phyloP scores from a whole-genome alignment of 23 tunicate species.

The Trididemnum miniatum region DNA sequence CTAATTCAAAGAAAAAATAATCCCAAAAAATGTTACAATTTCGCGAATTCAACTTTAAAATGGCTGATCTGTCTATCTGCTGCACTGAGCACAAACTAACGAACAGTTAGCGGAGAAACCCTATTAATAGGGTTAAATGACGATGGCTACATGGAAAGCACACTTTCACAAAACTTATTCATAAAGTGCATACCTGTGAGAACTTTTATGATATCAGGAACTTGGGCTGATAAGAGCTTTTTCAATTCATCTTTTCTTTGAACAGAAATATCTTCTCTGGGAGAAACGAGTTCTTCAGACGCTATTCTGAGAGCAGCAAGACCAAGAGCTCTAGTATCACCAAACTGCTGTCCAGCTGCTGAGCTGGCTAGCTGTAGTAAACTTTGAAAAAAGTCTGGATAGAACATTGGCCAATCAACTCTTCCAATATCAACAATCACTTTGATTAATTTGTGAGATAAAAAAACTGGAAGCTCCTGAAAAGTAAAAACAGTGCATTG shows the following conservation, averaged over 20 bases:
- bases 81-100: too few relatives aligned
- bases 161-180: too few relatives aligned
- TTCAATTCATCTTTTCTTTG: slow-evolving; percentile 68
- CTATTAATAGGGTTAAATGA: too few relatives aligned
- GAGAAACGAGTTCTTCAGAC: slow-evolving; percentile 81
- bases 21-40: too few relatives aligned
- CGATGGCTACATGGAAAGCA: too few relatives aligned
- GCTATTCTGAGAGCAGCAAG: slow-evolving; percentile 78
- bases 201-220: slow-evolving; percentile 55
- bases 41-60: too few relatives aligned
- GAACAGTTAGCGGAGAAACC: too few relatives aligned
- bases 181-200: slow-evolving; percentile 61
- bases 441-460: slow-evolving; percentile 73
- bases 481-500: background rate
- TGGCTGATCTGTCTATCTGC: too few relatives aligned
- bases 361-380: slow-evolving; percentile 53
- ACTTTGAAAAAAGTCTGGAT: slow-evolving; percentile 72
- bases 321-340: slow-evolving; percentile 81
- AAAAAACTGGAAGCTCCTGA: slow-evolving; percentile 52
- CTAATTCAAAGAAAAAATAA: too few relatives aligned
- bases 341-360: slow-evolving; percentile 31
- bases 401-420: slow-evolving; percentile 95
- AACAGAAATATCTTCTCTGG: slow-evolving; percentile 71
- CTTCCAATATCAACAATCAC: slow-evolving; percentile 89
- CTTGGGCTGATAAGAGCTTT: slow-evolving; percentile 59